phyloP scores from a whole-genome alignment of 1,140 invertebrate genomes.

The Diachasmimorpha longicaudata region DNA sequence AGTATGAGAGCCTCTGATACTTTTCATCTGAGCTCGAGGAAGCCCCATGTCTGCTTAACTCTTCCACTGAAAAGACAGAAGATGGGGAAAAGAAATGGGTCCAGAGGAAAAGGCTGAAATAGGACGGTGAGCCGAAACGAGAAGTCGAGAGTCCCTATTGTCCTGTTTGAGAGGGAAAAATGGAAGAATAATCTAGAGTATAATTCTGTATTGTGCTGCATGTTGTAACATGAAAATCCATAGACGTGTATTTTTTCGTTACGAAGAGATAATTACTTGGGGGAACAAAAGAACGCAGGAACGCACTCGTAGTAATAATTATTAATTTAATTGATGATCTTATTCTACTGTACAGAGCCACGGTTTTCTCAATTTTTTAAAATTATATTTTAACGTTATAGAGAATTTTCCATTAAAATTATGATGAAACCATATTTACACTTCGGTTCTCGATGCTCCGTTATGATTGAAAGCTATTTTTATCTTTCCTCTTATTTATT shows the following conservation, averaged over 20 bases:
- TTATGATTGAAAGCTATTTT: too few species aligned
- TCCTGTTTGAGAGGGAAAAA: not conserved
- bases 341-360: too few species aligned
- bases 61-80: not conserved
- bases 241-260: not conserved
- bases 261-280: not conserved
- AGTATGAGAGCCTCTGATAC: not conserved
- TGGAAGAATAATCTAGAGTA: not conserved
- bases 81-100: not conserved
- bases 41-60: not conserved
- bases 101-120: not conserved
- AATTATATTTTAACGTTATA: too few species aligned
- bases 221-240: not conserved
- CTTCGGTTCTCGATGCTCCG: too few species aligned
- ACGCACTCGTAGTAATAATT: not conserved
- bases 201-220: not conserved
- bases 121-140: not conserved
- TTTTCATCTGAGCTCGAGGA: not conserved
- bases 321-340: not conserved
- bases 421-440: too few species aligned
- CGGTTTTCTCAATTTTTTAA: too few species aligned
- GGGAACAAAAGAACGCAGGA: not conserved
- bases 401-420: too few species aligned
- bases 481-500: too few species aligned
- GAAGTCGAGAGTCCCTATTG: not conserved